A percentile compares a stretch with the other conserved stretches of the same genome.
Evolutionary conservation across 1,140 invertebrate genomes (phyloP).

Genomic region (Panulirus ornatus): DNA sequence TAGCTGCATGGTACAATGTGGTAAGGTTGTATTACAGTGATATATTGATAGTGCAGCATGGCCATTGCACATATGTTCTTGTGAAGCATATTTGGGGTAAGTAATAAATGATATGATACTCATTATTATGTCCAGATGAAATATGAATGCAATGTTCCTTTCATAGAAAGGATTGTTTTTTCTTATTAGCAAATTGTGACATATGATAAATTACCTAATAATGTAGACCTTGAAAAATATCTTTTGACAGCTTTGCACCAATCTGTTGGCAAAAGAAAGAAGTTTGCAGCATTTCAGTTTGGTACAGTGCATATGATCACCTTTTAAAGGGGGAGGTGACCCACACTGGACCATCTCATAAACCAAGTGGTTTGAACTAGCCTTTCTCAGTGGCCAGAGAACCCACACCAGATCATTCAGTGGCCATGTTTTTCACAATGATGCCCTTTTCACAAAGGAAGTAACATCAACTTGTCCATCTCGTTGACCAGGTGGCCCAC

Average conservation of each 20-base stretch:
- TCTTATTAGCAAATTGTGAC: conserved; percentile 7
- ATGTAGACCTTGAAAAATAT: conserved; percentile 1
- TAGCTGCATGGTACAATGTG: conserved; percentile 57
- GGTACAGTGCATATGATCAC: not conserved
- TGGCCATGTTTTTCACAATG: too few relatives aligned
- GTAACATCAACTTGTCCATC: not conserved
- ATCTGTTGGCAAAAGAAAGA: not conserved
- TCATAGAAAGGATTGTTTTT: conserved; percentile 30
- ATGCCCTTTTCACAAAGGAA: too few relatives aligned
- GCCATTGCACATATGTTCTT: conserved; percentile 35
- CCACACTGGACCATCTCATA: not conserved
- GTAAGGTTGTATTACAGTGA: conserved; percentile 43
- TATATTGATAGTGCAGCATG: conserved; percentile 51
- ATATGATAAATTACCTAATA: not conserved
- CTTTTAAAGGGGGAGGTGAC: not conserved
- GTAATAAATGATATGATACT: conserved; percentile 29
- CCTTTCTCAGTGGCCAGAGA: not conserved
- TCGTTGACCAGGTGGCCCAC: not conserved
- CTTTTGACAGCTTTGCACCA: not conserved
- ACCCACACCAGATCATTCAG: not conserved
- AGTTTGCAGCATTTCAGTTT: not conserved
- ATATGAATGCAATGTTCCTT: conserved; percentile 22
- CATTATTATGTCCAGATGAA: conserved; percentile 10
- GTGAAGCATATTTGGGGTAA: conserved; percentile 20
- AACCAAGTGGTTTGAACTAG: not conserved